Conservation (phyloP, 2,888 invertebrate genomes). For the Trachelus stipa region DNA sequence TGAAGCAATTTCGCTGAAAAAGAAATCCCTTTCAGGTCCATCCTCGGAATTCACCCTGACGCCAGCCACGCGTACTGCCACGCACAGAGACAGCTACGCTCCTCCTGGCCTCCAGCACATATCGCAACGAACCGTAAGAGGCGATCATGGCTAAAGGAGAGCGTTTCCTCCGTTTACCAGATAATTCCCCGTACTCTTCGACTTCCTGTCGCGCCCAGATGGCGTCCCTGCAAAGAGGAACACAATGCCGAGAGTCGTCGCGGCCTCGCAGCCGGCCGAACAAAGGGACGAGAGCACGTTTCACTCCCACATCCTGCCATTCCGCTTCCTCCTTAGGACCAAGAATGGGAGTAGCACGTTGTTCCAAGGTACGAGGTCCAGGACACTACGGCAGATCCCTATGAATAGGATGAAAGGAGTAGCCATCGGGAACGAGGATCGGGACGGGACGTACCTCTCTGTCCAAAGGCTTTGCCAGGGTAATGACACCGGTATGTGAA, state of each 20-base stretch:
- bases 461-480: constrained; percentile 82
- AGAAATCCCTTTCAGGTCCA: neutral
- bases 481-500: constrained; percentile 82
- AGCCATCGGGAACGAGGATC: too few relatives aligned
- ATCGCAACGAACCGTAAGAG: neutral
- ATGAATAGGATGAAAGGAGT: neutral
- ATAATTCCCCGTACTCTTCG: constrained; percentile 45
- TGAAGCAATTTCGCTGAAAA: neutral
- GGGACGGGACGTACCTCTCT: constrained; percentile 75
- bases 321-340: constrained; percentile 5
- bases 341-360: constrained; percentile 20
- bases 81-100: neutral
- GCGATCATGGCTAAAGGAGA: neutral
- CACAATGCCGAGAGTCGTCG: neutral
- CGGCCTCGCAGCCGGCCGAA: neutral
- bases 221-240: constrained; percentile 8
- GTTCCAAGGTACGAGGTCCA: neutral
- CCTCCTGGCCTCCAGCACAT: neutral
- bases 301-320: constrained; percentile 12
- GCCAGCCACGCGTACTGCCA: neutral
- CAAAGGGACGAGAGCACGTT: constrained; percentile 12
- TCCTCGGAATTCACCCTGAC: neutral
- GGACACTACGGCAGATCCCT: neutral
- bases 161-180: constrained; percentile 23
- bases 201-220: constrained; percentile 41